Base-by-base conservation (phyloP, 2,888 invertebrate genomes). In the Trissoscelio sp. region DNA sequence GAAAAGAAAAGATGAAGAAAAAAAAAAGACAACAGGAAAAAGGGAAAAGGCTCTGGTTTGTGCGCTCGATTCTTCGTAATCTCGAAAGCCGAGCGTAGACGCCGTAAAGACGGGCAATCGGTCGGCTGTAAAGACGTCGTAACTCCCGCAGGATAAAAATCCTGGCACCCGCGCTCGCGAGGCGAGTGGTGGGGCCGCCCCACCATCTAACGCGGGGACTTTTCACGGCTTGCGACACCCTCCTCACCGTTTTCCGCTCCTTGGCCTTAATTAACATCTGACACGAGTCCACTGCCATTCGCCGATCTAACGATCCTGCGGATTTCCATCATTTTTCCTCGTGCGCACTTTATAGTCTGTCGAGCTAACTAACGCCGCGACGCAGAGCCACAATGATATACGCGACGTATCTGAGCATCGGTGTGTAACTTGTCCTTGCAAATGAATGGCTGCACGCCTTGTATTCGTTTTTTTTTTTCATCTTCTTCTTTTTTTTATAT, bases 191-290 rank as follows among this genome's bases (percentile, higher is more conserved):
- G 83, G 58, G 73, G 81, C 67, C 46, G 16, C 66, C 60, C 73
- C 73, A 66, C 67, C 51, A 46, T 7, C 24, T 2, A 18, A 39
- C 34, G 37, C 79, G 79, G 82, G 31, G 83, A 83, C 85, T 85
- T 86, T 88, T 87, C 87, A 87, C 67, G 85, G 83, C 88, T 89
- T 89, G 86, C 89, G 86, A 89, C 89, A 89, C 89, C 88, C 88
- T 87, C 81, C 85, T 79, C 70, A 69, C 78, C 86, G 86, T 88
- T 89, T 89, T 88, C 87, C 87, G 86, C 85, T 88, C 89, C 89
- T 90, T 90, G 89, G 89, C 89, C 89, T 90, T 90, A 90, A 90
- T 90, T 90, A 89, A 88, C 89, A 87, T 89, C 89, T 89, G 88
- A 89, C 89, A 89, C 86, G 86, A 87, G 88, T 87, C 87, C 85